Evolutionary conservation across 2,888 invertebrate genomes (phyloP), one percentile per base, ranked within the genome.

Genomic region (Heterodera filipjevi): DNA sequence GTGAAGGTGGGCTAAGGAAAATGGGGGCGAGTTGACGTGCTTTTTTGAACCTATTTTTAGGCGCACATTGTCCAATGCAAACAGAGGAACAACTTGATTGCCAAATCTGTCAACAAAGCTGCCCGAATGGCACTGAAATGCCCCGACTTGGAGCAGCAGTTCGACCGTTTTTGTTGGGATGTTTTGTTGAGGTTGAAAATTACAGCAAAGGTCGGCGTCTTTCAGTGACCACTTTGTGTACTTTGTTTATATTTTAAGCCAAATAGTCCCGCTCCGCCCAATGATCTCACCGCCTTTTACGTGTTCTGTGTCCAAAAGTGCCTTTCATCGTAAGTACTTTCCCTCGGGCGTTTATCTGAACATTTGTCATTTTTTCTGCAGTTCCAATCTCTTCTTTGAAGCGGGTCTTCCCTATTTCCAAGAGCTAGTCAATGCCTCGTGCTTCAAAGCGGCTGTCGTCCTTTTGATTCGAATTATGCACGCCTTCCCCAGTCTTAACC

Each of bases 101-200:
- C 86, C 19, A 88, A 87, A 75, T 86, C 86, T 0, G 80, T 88
- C 6, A 82, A 80, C 44, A 84, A 85, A 66, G 84, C 84, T 22
- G 80, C 87, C 8, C 89, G 89, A 74, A 46, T 89, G 73, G 87
- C 86, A 10, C 53, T 76, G 8, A 87, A 88, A 79, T 82, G 85
- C 22, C 83, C 87, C 2, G 87, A 89, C 64, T 74, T 84, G 46
- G 88, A 89, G 66, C 84, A 87, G 35, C 82, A 85, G 46, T 89
- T 89, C 78, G 85, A 84, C 46, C 83, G 85, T 49, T 89, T 89
- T 76, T 89, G 89, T 75, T 89, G 87, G 86, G 86, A 89, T 75
- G 79, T 89, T 3, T 81, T 89, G 27, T 78, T 89, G 32, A 84
- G 85, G 49, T 66, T 89, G 64, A 89, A 89, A 77, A 81, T 89